These are phyloP conservation scores for Acrobasis suavella DNA, from an alignment of 2,888 invertebrate genomes.

Conservation along the genomic window DNA sequence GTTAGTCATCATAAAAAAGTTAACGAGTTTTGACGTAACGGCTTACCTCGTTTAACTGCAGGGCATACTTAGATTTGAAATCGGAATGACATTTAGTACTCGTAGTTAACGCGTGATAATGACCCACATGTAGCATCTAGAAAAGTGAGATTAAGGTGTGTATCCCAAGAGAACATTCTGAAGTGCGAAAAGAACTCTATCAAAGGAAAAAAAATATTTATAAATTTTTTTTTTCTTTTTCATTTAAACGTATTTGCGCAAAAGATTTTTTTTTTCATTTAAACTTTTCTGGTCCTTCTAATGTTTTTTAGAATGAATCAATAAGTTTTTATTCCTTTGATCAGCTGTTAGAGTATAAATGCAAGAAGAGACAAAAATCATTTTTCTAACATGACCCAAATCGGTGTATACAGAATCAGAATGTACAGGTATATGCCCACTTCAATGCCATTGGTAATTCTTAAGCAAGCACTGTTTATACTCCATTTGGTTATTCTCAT, in stretches of 20 bases:
- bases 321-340: too few relatives aligned
- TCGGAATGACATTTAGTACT: constrained; percentile 14
- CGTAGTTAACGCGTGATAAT: constrained; percentile 12
- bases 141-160: neutral
- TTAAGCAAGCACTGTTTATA: neutral
- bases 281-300: too few relatives aligned
- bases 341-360: too few relatives aligned
- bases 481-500: constrained; percentile 6
- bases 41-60: constrained; percentile 1
- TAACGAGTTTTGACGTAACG: constrained; percentile 16
- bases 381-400: too few relatives aligned
- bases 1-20: constrained; percentile 11
- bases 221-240: too few relatives aligned
- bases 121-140: constrained; percentile 2
- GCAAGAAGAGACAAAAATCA: too few relatives aligned
- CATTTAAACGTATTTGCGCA: too few relatives aligned
- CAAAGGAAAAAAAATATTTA: too few relatives aligned
- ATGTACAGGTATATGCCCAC: neutral
- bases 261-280: too few relatives aligned
- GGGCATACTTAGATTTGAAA: constrained; percentile 8
- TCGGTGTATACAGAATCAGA: too few relatives aligned
- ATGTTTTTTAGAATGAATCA: too few relatives aligned
- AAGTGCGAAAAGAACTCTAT: too few relatives aligned
- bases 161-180: neutral
- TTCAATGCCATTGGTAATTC: neutral